Percentiles rank a stretch among this genome's conserved stretches.
Conservation (phyloP, 2,888 invertebrate species). For the Xylota sylvarum region DNA sequence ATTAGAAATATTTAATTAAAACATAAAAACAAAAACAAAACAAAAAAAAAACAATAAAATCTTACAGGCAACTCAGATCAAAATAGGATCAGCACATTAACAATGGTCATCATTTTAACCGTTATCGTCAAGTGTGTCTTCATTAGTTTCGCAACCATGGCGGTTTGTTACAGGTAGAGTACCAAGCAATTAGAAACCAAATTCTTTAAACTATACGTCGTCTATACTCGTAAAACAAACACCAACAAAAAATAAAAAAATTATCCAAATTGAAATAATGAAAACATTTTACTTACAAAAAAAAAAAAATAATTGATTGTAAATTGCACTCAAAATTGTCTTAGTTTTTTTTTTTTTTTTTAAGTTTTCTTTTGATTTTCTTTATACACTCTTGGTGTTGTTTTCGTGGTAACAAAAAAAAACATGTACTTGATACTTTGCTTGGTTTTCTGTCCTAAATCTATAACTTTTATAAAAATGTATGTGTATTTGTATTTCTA, state of each 20-base stretch:
- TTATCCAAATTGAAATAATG: slow-evolving; percentile 42
- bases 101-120: slow-evolving; percentile 96
- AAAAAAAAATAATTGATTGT: slow-evolving; percentile 45
- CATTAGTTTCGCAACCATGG: slow-evolving; percentile 97
- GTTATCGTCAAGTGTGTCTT: slow-evolving; percentile 96
- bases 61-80: slow-evolving; percentile 90
- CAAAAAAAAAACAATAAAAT: slow-evolving; percentile 79
- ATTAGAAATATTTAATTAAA: background rate
- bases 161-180: slow-evolving; percentile 97
- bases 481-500: slow-evolving; percentile 44
- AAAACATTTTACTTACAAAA: slow-evolving; percentile 69
- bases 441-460: slow-evolving; percentile 81
- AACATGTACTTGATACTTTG: slow-evolving; percentile 77
- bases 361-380: slow-evolving; percentile 5
- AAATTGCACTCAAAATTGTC: slow-evolving; percentile 63
- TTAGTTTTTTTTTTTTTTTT: slow-evolving; percentile 27
- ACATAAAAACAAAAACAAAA: slow-evolving; percentile 54
- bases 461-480: slow-evolving; percentile 19
- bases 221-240: slow-evolving; percentile 52
- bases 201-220: slow-evolving; percentile 35
- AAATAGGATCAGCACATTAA: slow-evolving; percentile 94
- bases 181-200: slow-evolving; percentile 81
- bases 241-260: slow-evolving; percentile 70
- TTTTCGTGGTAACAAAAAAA: slow-evolving; percentile 59
- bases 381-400: slow-evolving; percentile 69